Percentiles rank a stretch among this genome's conserved stretches.
These are phyloP conservation scores for Coregonus ussuriensis DNA, from an alignment of 2,797 vertebrate genomes.

Conservation along the genomic window DNA sequence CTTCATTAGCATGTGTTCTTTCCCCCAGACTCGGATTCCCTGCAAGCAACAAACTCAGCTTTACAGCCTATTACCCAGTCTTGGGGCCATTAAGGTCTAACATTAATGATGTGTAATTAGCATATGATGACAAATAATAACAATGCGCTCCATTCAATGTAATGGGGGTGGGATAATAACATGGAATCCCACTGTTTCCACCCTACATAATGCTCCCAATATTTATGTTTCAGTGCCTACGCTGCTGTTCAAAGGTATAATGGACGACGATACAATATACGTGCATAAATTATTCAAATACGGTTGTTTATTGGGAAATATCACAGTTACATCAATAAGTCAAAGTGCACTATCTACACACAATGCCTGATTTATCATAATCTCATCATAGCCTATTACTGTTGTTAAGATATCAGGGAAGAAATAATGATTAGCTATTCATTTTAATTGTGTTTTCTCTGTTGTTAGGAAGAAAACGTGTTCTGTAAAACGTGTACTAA, in stretches of 20 bases:
- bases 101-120: constrained; percentile 98
- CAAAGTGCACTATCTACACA: constrained; percentile 70
- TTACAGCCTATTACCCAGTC: constrained; percentile 86
- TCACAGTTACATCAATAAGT: constrained; percentile 69
- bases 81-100: constrained; percentile 87
- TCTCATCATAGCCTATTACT: constrained; percentile 61
- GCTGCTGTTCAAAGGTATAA: constrained; percentile 77
- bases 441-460: constrained; percentile 43
- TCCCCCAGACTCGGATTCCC: constrained; percentile 72
- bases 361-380: constrained; percentile 53
- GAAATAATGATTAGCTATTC: constrained; percentile 47
- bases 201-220: constrained; percentile 75
- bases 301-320: constrained; percentile 71
- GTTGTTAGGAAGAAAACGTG: constrained; percentile 16
- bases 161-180: constrained; percentile 93
- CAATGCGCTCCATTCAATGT: constrained; percentile 87
- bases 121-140: constrained; percentile 96
- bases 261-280: constrained; percentile 63
- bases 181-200: constrained; percentile 83
- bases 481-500: not conserved
- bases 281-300: constrained; percentile 81
- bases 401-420: constrained; percentile 34
- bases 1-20: constrained; percentile 83
- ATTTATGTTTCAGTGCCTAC: constrained; percentile 76
- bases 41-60: constrained; percentile 75